Conservation (phyloP, 2,797 vertebrate species). For the Myotis planiceps region DNA sequence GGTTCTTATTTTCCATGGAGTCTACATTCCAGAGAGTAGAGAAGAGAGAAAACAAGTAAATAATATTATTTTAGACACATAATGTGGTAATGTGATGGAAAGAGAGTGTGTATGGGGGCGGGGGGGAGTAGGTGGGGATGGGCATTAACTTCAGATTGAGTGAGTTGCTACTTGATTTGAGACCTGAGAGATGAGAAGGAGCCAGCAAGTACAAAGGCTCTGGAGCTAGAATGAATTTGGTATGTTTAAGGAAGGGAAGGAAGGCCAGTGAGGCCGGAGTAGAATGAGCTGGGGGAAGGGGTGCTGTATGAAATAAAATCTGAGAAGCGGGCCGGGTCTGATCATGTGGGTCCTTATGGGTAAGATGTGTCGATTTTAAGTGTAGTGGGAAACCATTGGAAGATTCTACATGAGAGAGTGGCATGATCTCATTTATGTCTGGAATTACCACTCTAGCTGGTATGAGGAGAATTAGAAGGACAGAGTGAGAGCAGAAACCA, state of each 20-base stretch:
- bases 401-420: neutral
- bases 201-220: neutral
- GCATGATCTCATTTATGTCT: neutral
- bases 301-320: neutral
- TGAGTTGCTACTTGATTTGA: neutral
- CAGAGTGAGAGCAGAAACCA: neutral
- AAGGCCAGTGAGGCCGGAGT: neutral
- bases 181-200: neutral
- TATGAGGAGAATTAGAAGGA: neutral
- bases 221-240: neutral
- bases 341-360: neutral
- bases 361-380: neutral
- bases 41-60: neutral
- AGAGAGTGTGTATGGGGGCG: neutral
- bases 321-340: neutral
- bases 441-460: neutral
- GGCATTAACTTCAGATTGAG: neutral
- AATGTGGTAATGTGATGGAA: neutral
- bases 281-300: neutral
- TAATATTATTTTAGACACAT: neutral
- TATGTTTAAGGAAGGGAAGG: neutral
- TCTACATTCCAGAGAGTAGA: neutral
- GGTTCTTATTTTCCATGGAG: slow-evolving; percentile 5
- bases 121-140: rapidly evolving
- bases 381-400: neutral